A percentile compares a stretch with the other conserved stretches of the same genome.
phyloP scores from a whole-genome alignment of 1,140 invertebrate species.

The Drosophila miranda region DNA sequence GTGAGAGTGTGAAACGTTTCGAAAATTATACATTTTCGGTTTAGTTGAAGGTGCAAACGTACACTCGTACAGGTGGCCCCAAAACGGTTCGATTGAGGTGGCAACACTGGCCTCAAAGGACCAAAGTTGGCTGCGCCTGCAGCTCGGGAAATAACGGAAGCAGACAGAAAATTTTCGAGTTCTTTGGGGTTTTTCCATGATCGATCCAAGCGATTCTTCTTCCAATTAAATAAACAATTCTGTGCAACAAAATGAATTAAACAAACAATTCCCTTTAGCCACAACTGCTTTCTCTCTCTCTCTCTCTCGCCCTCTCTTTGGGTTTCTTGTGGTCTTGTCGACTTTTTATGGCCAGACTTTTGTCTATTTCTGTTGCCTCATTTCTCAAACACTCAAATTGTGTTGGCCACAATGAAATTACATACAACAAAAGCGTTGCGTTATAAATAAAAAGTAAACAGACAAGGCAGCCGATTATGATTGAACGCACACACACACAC shows the following conservation, averaged over 20 bases:
- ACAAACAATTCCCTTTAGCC: constrained; percentile 7
- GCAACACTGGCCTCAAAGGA: too few relatives aligned
- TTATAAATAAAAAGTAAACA: constrained; percentile 49
- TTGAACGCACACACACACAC: constrained; percentile 21
- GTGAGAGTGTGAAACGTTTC: constrained; percentile 38
- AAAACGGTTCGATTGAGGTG: too few relatives aligned
- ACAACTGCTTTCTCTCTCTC: constrained; percentile 7
- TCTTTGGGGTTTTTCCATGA: constrained; percentile 11
- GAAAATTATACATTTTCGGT: constrained; percentile 11
- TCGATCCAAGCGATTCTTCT: background rate
- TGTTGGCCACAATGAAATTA: constrained; percentile 37
- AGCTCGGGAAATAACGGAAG: background rate
- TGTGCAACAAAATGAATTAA: background rate
- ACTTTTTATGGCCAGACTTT: constrained; percentile 32
- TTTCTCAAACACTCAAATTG: constrained; percentile 42
- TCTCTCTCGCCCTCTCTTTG: constrained; percentile 4
- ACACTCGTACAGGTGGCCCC: too few relatives aligned
- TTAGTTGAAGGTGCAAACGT: constrained; percentile 25
- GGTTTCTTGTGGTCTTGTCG: constrained; percentile 22
- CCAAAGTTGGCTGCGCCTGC: constrained; percentile 1
- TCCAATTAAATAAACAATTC: constrained; percentile 3
- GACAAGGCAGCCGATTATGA: constrained; percentile 44
- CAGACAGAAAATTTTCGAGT: background rate
- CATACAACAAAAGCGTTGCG: too few relatives aligned
- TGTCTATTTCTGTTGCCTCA: constrained; percentile 28